Base-by-base conservation (phyloP, 2,113 vertebrate species). In the Asarcornis scutulata region DNA sequence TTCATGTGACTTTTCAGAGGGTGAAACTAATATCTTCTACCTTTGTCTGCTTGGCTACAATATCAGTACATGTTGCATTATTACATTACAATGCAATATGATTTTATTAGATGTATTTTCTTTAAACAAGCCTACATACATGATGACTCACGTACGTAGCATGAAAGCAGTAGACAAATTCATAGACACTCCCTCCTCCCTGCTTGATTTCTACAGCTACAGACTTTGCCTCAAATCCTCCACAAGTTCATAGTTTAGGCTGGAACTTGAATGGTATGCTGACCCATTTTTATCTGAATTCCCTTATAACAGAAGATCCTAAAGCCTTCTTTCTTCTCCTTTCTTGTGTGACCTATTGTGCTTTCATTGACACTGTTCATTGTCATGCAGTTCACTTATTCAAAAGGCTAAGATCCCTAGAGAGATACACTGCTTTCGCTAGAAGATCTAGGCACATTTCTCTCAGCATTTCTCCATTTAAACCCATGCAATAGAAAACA, bases 71-170 rank as follows among this genome's bases (percentile, higher is more conserved):
- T 14, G 38, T 48, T 69, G 34, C 25, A 48, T 53, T 83, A 58
- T 40, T 62, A 53, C 26, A 15, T 34, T 69, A 55, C 25, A 77
- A 5, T 29, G 29, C 18, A 79, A 25, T 17, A 52, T 38, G 50
- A 66, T 7, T 69, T 50, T 86, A 7, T 83, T 86, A 71, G 26
- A 46, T 86, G 3, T 27, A 62, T 83, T 86, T 81, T 38, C 16
- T 62, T 69, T 34, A 56, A 92, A 83, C 9, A 77, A 15, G 6
- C 7, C 59, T 86, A 14, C 14, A 5, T 11, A 1, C 74, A 17
- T 13, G 56, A 71, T 20, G 15, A 58, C 18, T 87, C 18, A 26
- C 0, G 0, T 34, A 66, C 64, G 42, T 13, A 83, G 7, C 14
- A 9, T 16, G 11, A 66, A 66, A 88, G 36, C 34, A 68, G 16